These are phyloP conservation scores for Tachuris rubrigastra DNA, from an alignment of 2,113 vertebrate genomes.

Conservation along the genomic window DNA sequence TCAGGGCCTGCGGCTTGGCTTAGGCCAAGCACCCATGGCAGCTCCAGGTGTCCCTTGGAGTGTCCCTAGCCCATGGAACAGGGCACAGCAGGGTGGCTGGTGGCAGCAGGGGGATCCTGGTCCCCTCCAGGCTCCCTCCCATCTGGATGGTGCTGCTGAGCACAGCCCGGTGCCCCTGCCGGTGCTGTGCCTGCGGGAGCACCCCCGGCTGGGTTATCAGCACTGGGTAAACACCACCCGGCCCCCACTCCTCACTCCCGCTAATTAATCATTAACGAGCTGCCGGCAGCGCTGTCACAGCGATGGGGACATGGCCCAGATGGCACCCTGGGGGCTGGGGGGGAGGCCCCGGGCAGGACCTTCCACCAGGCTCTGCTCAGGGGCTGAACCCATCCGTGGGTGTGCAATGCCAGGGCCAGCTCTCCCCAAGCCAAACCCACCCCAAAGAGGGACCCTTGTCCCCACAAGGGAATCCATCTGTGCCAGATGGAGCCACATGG, in stretches of 20 bases:
- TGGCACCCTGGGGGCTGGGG: background rate
- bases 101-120: fast-evolving
- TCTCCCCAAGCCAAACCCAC: background rate
- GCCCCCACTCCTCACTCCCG: background rate
- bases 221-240: background rate
- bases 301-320: background rate
- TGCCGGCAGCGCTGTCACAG: background rate
- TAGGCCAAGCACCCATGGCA: fast-evolving
- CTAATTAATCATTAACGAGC: slow-evolving; percentile 8
- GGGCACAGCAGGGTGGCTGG: background rate
- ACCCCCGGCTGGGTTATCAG: background rate
- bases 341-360: background rate
- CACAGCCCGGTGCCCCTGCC: fast-evolving
- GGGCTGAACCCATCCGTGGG: background rate
- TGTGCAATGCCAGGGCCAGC: background rate
- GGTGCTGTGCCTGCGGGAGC: background rate
- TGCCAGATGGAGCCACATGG: fast-evolving
- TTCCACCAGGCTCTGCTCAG: background rate
- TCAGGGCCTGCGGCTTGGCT: background rate
- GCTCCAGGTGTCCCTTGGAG: background rate
- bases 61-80: background rate
- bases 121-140: background rate
- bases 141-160: background rate
- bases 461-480: fast-evolving
- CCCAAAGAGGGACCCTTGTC: background rate